A percentile compares a stretch with the other conserved stretches of the same genome.
Conservation (phyloP, 2,888 invertebrate species). For the Clivina fossor region DNA sequence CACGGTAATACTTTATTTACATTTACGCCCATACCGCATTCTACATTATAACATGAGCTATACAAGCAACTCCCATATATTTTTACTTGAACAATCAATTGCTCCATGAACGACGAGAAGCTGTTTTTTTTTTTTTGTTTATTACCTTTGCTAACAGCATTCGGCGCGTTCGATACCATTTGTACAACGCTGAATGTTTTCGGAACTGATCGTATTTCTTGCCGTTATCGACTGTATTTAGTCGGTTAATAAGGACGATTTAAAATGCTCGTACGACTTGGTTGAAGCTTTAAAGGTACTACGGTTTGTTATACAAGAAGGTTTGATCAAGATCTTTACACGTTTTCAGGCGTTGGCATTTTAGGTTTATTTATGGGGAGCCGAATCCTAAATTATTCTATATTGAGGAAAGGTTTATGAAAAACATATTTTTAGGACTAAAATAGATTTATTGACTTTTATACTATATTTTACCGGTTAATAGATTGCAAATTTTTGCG, state of each 20-base stretch:
- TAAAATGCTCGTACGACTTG: neutral
- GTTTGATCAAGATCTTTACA: slow-evolving; percentile 32
- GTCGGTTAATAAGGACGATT: slow-evolving; percentile 3
- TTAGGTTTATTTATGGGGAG: slow-evolving; percentile 16
- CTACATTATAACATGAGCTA: neutral
- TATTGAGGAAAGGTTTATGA: slow-evolving; percentile 23
- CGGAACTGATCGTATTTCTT: slow-evolving; percentile 25
- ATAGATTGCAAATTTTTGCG: neutral
- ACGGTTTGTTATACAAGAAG: neutral
- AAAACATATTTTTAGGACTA: slow-evolving; percentile 18
- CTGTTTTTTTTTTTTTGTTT: no score
- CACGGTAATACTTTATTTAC: slow-evolving; percentile 15
- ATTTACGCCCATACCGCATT: slow-evolving; percentile 12
- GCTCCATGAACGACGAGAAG: no score
- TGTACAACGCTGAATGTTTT: slow-evolving; percentile 20
- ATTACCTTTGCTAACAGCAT: slow-evolving; percentile 13
- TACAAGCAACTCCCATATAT: neutral
- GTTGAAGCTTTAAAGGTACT: neutral
- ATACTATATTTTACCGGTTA: no score
- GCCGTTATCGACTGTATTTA: slow-evolving; percentile 13
- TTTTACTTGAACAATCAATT: slow-evolving; percentile 13
- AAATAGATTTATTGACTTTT: slow-evolving; percentile 19
- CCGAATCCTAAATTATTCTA: slow-evolving; percentile 28
- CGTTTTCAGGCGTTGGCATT: slow-evolving; percentile 22
- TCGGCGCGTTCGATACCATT: neutral